Evolutionary conservation across 2,113 vertebrate species (phyloP).

Genomic region (Carassius carassius): DNA sequence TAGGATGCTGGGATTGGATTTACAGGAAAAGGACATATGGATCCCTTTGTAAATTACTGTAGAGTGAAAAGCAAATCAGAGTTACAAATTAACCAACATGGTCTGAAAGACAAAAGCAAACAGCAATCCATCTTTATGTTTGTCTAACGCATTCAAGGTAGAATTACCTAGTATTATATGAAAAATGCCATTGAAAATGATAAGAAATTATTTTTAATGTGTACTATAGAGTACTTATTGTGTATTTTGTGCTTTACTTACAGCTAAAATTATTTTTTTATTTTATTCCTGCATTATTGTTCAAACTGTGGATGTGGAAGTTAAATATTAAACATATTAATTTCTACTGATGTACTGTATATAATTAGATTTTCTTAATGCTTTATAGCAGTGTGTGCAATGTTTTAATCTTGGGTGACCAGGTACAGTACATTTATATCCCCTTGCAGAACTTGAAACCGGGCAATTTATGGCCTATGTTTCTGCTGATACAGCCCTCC

Average conservation of each 20-base stretch:
- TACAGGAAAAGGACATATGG: conserved; percentile 56
- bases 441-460: not conserved
- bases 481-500: conserved; percentile 51
- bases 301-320: not conserved
- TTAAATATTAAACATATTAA: not conserved
- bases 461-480: conserved; percentile 44
- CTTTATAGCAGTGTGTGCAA: not conserved
- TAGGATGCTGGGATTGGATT: conserved; percentile 50
- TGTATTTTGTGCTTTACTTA: no score
- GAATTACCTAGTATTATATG: not conserved
- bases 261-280: not conserved
- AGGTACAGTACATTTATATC: not conserved
- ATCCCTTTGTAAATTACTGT: conserved; percentile 52
- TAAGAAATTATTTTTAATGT: not conserved
- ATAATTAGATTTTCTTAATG: not conserved
- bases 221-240: no score
- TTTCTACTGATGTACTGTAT: not conserved
- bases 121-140: not conserved
- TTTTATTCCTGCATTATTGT: not conserved
- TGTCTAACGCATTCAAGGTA: not conserved
- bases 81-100: not conserved
- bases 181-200: not conserved
- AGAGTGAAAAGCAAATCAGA: conserved; percentile 52
- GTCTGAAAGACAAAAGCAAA: not conserved
- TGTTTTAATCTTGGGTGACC: not conserved